These are phyloP conservation scores for Trissoscelio sp. DNA, from an alignment of 2,888 invertebrate genomes.

Conservation along the genomic window DNA sequence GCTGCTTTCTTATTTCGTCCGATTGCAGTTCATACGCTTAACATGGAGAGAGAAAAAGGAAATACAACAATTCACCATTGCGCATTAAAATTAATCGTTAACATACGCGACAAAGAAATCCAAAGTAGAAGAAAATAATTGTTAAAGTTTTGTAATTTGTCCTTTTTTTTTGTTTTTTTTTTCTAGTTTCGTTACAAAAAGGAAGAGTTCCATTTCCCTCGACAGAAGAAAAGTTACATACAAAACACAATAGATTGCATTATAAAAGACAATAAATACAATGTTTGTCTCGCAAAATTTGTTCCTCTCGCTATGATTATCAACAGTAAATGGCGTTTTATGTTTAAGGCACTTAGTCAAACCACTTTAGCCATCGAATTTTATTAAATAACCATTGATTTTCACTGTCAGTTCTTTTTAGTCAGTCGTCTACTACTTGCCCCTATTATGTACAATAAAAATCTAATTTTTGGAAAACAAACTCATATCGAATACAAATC, in stretches of 20 bases:
- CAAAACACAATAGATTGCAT: constrained; percentile 43
- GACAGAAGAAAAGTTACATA: constrained; percentile 26
- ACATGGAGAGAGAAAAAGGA: constrained; percentile 2
- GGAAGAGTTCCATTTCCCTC: constrained; percentile 7
- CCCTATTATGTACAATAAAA: constrained; percentile 63
- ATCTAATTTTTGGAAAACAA: constrained; percentile 57
- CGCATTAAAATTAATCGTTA: constrained; percentile 30
- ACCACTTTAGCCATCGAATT: constrained; percentile 27
- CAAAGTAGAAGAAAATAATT: constrained; percentile 8
- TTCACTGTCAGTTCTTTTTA: constrained; percentile 28
- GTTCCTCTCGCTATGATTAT: constrained; percentile 42
- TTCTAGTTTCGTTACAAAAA: constrained; percentile 8
- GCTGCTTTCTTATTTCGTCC: constrained; percentile 56
- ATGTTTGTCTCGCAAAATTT: constrained; percentile 34
- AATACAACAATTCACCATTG: constrained; percentile 21
- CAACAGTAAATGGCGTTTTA: constrained; percentile 27
- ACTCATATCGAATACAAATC: constrained; percentile 46
- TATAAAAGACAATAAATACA: constrained; percentile 58
- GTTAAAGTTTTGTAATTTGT: constrained; percentile 25
- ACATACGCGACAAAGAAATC: constrained; percentile 35
- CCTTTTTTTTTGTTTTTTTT: not conserved
- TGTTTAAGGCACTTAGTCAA: constrained; percentile 40
- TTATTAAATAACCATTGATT: constrained; percentile 34
- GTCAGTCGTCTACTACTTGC: constrained; percentile 50
- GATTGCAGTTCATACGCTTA: constrained; percentile 40